Evolutionary conservation across 2,888 invertebrate genomes (phyloP).

Genomic region (Timandra comae): DNA sequence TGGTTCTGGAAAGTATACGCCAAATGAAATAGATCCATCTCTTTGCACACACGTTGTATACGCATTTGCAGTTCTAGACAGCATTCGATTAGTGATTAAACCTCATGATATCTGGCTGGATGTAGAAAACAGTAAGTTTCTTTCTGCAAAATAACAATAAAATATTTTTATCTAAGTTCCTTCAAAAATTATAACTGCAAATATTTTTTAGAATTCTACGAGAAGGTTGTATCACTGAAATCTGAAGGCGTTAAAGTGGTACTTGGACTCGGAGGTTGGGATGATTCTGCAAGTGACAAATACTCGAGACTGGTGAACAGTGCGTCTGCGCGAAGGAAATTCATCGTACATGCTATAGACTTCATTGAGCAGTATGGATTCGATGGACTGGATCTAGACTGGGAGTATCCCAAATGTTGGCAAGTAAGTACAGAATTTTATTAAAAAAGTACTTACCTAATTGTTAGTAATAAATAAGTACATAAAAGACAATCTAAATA

Average conservation of each 20-base stretch:
- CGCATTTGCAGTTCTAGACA: conserved; percentile 92
- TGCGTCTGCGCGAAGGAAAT: conserved; percentile 81
- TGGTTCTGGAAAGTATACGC: conserved; percentile 86
- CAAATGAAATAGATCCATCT: conserved; percentile 88
- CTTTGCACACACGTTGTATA: conserved; percentile 95
- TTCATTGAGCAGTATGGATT: conserved; percentile 89
- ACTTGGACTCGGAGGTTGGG: conserved; percentile 96
- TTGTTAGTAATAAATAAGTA: too few species aligned
- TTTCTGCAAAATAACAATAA: too few species aligned
- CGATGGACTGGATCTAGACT: conserved; percentile 94
- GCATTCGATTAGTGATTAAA: conserved; percentile 84
- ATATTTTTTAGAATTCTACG: conserved; percentile 90
- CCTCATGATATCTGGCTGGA: conserved; percentile 94
- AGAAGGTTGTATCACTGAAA: conserved; percentile 86
- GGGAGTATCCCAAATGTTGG: conserved; percentile 97
- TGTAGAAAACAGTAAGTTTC: conserved; percentile 86
- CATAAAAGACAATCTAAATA: too few species aligned
- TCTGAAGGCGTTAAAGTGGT: conserved; percentile 86
- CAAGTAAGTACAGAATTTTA: conserved; percentile 78
- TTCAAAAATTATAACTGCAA: too few species aligned
- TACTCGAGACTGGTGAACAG: conserved; percentile 89
- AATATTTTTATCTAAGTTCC: too few species aligned
- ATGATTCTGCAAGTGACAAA: conserved; percentile 93
- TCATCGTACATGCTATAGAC: conserved; percentile 84
- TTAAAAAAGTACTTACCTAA: too few species aligned